Evolutionary conservation across 1,140 invertebrate species (phyloP).

Genomic region (Notospermus geniculatus): DNA sequence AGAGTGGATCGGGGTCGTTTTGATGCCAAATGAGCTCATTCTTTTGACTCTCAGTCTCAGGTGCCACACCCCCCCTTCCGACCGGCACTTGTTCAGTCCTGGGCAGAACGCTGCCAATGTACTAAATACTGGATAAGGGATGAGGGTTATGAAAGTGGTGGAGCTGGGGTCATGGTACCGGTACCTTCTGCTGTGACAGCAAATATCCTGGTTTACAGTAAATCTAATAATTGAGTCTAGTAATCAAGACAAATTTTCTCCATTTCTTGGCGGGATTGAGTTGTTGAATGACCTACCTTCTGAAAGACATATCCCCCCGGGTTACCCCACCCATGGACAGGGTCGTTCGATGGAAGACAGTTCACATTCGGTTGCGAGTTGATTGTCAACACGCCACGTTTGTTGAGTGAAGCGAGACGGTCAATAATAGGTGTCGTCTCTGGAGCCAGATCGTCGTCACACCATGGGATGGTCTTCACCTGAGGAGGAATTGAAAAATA

Average conservation of each 20-base stretch:
- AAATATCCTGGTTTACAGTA: not conserved
- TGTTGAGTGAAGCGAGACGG: constrained; percentile 59
- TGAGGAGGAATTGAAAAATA: constrained; percentile 23
- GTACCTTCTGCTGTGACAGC: too few species aligned
- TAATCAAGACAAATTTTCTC: not conserved
- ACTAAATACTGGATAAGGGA: too few species aligned
- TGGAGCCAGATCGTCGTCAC: constrained; percentile 60
- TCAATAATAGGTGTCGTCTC: constrained; percentile 61
- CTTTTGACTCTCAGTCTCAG: too few species aligned
- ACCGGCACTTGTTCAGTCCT: too few species aligned
- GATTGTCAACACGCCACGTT: constrained; percentile 62
- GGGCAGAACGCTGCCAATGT: too few species aligned
- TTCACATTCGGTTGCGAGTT: constrained; percentile 65
- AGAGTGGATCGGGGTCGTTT: too few species aligned
- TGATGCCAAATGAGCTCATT: too few species aligned
- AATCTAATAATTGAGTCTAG: not conserved
- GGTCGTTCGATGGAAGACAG: constrained; percentile 59
- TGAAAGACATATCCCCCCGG: constrained; percentile 64
- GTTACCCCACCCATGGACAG: constrained; percentile 62
- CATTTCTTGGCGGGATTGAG: not conserved
- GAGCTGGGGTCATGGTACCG: too few species aligned
- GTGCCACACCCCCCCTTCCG: too few species aligned
- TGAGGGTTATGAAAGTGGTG: too few species aligned
- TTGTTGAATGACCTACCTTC: constrained; percentile 35
- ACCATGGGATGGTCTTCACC: constrained; percentile 62